Evolutionary conservation across 2,797 vertebrate genomes (phyloP).

Genomic region (Gallirallus australis): DNA sequence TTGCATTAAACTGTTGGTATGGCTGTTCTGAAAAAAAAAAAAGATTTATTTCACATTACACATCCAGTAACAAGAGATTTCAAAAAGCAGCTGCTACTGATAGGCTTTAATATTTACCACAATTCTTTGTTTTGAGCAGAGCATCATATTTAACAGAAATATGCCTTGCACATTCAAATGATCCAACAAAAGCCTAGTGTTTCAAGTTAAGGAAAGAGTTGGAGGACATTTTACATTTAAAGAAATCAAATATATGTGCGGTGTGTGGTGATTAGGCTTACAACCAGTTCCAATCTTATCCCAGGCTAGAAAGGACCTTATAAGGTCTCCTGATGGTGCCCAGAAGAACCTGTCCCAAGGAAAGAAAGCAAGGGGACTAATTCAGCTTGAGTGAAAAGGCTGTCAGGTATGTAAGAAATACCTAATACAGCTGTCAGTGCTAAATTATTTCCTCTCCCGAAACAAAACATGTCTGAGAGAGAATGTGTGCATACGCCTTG

Average conservation of each 20-base stretch:
- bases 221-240: neutral
- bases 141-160: neutral
- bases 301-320: neutral
- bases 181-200: neutral
- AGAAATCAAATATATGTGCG: neutral
- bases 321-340: neutral
- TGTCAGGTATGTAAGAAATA: neutral
- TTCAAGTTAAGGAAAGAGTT: neutral
- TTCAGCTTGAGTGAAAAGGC: neutral
- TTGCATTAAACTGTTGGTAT: neutral
- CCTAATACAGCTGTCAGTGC: neutral
- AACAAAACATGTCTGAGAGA: neutral
- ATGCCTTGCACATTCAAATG: neutral
- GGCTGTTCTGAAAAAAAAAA: neutral
- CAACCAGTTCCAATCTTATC: neutral
- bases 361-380: neutral
- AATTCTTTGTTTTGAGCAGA: neutral
- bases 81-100: neutral
- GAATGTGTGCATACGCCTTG: neutral
- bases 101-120: neutral
- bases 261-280: neutral
- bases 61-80: neutral
- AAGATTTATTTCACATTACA: neutral
- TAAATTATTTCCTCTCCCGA: neutral
- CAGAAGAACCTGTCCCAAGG: neutral